Evolutionary conservation across 2,888 invertebrate species (phyloP).

Genomic region (Keiferia lycopersicella): DNA sequence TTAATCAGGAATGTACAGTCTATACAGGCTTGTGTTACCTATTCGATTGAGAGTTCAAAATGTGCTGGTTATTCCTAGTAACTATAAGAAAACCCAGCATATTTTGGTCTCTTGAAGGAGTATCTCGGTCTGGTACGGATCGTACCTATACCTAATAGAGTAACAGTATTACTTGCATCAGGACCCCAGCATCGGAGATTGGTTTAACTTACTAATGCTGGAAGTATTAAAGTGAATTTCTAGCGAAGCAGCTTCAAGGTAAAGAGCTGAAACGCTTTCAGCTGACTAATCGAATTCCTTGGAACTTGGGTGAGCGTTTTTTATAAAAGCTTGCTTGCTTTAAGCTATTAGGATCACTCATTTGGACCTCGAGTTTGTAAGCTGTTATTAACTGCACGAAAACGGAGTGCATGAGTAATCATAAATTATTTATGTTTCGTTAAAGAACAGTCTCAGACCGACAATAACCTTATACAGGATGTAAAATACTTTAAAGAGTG

Average conservation of each 20-base stretch:
- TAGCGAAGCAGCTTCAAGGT: slow-evolving; percentile 7
- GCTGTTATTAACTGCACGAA: not conserved
- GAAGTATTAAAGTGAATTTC: slow-evolving; percentile 17
- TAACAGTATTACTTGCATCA: slow-evolving; percentile 5
- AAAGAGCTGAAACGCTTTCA: slow-evolving; percentile 8
- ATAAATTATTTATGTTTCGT: not conserved
- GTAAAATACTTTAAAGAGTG: too few species aligned
- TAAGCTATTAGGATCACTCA: not conserved
- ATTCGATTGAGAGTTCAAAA: too few species aligned
- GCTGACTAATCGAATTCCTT: slow-evolving; percentile 15
- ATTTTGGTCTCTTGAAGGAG: too few species aligned
- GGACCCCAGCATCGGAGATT: slow-evolving; percentile 12
- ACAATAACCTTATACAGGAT: too few species aligned
- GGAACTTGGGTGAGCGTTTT: not conserved
- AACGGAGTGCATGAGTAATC: not conserved
- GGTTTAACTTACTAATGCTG: slow-evolving; percentile 18
- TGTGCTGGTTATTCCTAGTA: too few species aligned
- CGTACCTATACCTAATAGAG: not conserved
- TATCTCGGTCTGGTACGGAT: too few species aligned
- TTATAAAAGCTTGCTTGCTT: not conserved
- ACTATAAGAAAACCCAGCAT: too few species aligned
- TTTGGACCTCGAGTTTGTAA: not conserved
- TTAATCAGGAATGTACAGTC: slow-evolving; percentile 5
- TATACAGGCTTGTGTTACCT: too few species aligned
- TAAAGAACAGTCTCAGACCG: too few species aligned